phyloP scores from a whole-genome alignment of 1,140 invertebrate species.

The Zaprionus lachaisei region DNA sequence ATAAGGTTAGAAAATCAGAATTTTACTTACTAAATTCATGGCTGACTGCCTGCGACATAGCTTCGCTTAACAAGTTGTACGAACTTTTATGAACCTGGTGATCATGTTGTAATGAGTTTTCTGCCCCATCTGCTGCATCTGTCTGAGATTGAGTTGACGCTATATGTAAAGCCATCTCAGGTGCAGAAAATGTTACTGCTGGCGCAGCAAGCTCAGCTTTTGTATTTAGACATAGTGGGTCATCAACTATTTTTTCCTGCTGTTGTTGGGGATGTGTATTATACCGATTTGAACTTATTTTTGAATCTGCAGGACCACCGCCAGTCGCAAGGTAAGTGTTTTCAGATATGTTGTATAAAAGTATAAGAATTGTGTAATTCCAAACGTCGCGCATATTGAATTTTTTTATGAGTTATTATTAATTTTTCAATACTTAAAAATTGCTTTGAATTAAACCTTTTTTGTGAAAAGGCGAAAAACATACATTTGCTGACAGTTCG shows the following conservation, averaged over 20 bases:
- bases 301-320: not conserved
- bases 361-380: not conserved
- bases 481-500: too few relatives aligned
- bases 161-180: not conserved
- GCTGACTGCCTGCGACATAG: slow-evolving; percentile 84
- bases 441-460: not conserved
- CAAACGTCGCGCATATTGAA: not conserved
- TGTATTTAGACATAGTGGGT: not conserved
- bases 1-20: not conserved
- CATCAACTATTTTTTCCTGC: not conserved
- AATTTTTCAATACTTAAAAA: not conserved
- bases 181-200: not conserved
- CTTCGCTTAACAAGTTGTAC: slow-evolving; percentile 84
- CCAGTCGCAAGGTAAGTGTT: not conserved
- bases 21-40: slow-evolving; percentile 84
- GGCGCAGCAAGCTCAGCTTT: not conserved
- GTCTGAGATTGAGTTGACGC: not conserved
- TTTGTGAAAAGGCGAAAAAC: not conserved
- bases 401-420: not conserved
- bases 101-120: slow-evolving; percentile 1
- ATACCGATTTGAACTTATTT: not conserved
- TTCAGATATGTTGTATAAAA: slow-evolving; percentile 6
- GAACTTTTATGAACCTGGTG: slow-evolving; percentile 61
- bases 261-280: not conserved
- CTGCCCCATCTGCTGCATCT: slow-evolving; percentile 1